These are phyloP conservation scores for Drosophila guanche DNA, from an alignment of 1,140 invertebrate species.

Conservation along the genomic window DNA sequence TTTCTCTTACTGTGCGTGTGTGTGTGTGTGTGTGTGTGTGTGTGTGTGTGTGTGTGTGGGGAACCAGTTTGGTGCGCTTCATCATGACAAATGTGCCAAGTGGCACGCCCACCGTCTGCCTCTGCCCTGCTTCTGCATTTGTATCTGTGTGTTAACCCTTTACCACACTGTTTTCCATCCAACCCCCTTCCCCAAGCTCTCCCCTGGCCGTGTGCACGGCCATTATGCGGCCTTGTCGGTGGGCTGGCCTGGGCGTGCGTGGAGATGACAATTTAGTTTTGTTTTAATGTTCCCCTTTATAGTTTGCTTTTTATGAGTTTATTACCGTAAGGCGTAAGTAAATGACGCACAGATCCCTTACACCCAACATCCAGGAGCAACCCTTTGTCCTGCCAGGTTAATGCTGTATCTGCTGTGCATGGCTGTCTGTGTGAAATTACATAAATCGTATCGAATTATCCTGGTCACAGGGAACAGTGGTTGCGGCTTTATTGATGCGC, in stretches of 20 bases:
- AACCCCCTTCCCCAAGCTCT: background rate
- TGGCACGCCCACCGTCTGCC: slow-evolving; percentile 58
- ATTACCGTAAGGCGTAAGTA: slow-evolving; percentile 64
- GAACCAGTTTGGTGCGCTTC: slow-evolving; percentile 68
- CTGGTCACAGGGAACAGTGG: too few species aligned
- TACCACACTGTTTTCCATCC: slow-evolving; percentile 29
- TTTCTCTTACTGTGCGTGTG: slow-evolving; percentile 43
- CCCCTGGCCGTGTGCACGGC: background rate
- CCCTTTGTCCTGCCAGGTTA: slow-evolving; percentile 14
- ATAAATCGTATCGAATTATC: too few species aligned
- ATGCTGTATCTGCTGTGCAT: too few species aligned
- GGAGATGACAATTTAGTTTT: slow-evolving; percentile 78
- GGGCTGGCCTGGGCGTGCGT: slow-evolving; percentile 55
- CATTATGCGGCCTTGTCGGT: slow-evolving; percentile 69
- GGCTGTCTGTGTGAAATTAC: background rate
- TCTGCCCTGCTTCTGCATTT: slow-evolving; percentile 19
- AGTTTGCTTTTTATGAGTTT: slow-evolving; percentile 80
- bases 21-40: background rate
- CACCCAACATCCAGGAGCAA: slow-evolving; percentile 16
- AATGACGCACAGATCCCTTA: slow-evolving; percentile 29
- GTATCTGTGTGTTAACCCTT: slow-evolving; percentile 53
- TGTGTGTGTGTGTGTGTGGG: slow-evolving; percentile 7
- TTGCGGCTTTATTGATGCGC: too few species aligned
- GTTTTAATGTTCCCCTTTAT: slow-evolving; percentile 71
- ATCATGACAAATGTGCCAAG: slow-evolving; percentile 73